A percentile compares a stretch with the other conserved stretches of the same genome.
Evolutionary conservation across 1,140 invertebrate genomes (phyloP).

Genomic region (Chionoecetes opilio): DNA sequence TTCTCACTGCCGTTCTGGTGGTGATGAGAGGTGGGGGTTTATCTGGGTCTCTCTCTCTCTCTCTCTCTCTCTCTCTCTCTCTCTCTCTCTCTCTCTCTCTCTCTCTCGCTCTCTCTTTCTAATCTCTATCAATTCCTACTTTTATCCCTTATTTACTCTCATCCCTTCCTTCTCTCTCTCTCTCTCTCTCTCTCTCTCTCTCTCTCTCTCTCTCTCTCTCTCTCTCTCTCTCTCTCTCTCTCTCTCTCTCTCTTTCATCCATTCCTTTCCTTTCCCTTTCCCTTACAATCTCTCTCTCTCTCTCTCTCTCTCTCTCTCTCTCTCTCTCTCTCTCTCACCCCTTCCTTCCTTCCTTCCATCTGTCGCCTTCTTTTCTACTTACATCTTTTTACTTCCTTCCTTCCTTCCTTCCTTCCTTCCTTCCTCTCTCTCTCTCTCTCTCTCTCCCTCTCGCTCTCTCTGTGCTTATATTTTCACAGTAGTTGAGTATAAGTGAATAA

Average conservation of each 20-base stretch:
- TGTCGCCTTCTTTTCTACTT: too few relatives aligned
- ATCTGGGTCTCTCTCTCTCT: background rate
- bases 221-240: too few relatives aligned
- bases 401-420: too few relatives aligned
- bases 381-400: too few relatives aligned
- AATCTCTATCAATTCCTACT: background rate
- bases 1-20: background rate
- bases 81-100: background rate
- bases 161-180: background rate
- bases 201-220: background rate
- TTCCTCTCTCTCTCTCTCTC: background rate
- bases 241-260: background rate
- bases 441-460: background rate
- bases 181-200: background rate
- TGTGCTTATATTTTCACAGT: background rate
- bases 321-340: background rate
- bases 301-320: background rate
- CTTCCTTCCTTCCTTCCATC: too few relatives aligned
- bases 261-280: background rate
- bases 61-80: background rate
- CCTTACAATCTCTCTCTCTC: background rate
- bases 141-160: too few relatives aligned
- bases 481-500: background rate
- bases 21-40: background rate
- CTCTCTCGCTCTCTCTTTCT: background rate